phyloP scores from a whole-genome alignment of 2,888 invertebrate genomes.

The Drosophila longiperda region DNA sequence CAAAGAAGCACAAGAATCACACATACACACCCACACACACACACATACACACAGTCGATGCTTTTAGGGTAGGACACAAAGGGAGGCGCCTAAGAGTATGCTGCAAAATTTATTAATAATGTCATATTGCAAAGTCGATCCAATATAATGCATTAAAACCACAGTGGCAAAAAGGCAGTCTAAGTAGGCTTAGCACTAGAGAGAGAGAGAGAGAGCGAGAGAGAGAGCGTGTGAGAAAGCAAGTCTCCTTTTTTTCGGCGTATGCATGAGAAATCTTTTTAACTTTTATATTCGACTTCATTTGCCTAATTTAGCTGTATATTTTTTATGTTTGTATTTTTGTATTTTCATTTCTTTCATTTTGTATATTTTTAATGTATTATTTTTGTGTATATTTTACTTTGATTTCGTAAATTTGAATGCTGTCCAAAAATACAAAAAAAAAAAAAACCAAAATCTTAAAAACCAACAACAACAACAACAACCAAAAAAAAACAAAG shows the following conservation, averaged over 20 bases:
- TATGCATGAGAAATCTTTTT: slow-evolving; percentile 50
- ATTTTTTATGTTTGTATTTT: slow-evolving; percentile 23
- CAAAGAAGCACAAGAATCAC: slow-evolving; percentile 50
- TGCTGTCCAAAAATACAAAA: slow-evolving; percentile 54
- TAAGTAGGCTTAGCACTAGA: slow-evolving; percentile 37
- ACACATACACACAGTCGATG: slow-evolving; percentile 25
- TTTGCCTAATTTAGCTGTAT: slow-evolving; percentile 42
- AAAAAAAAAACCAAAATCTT: slow-evolving; percentile 18
- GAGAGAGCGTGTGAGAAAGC: slow-evolving; percentile 17
- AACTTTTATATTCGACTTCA: slow-evolving; percentile 59
- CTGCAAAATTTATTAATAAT: slow-evolving; percentile 83
- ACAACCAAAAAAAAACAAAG: slow-evolving; percentile 30
- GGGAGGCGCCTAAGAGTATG: slow-evolving; percentile 75
- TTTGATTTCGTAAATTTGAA: slow-evolving; percentile 75
- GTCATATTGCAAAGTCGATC: slow-evolving; percentile 82
- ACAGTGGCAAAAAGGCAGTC: slow-evolving; percentile 52
- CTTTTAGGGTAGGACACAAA: slow-evolving; percentile 38
- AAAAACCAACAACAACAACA: slow-evolving; percentile 4
- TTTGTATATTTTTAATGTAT: slow-evolving; percentile 20
- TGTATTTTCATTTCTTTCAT: slow-evolving; percentile 19
- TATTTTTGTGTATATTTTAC: slow-evolving; percentile 34
- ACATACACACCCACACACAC: slow-evolving; percentile 28
- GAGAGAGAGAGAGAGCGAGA: not conserved
- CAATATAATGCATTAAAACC: slow-evolving; percentile 82
- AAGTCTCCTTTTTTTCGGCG: slow-evolving; percentile 26